Percentiles rank a stretch among this genome's conserved stretches.
These are phyloP conservation scores for Syngnathus rostellatus DNA, from an alignment of 2,797 vertebrate species.

Conservation along the genomic window DNA sequence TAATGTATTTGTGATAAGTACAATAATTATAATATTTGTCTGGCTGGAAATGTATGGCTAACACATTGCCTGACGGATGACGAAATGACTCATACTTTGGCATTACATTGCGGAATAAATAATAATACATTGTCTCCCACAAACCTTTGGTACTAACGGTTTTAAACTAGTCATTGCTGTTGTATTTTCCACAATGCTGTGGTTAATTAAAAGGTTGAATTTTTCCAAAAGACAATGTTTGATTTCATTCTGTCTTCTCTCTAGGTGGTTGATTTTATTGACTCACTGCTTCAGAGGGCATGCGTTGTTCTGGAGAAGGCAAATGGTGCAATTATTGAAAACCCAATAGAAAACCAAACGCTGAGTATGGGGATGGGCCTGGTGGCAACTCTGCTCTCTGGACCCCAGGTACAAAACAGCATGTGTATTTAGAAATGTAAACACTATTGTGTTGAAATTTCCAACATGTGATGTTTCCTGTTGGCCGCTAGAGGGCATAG, in stretches of 20 bases:
- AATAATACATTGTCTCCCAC: not conserved
- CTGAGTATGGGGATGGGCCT: slow-evolving; percentile 89
- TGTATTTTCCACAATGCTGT: not conserved
- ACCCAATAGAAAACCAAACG: slow-evolving; percentile 74
- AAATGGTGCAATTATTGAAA: slow-evolving; percentile 20
- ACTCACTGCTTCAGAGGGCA: slow-evolving; percentile 74
- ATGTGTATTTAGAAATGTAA: too few species aligned
- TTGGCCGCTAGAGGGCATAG: too few species aligned
- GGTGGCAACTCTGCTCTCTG: slow-evolving; percentile 79
- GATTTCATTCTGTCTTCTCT: not conserved
- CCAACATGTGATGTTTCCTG: too few species aligned
- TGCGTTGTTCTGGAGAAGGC: slow-evolving; percentile 56
- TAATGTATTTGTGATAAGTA: not conserved
- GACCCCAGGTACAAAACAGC: slow-evolving; percentile 71
- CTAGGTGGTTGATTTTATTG: slow-evolving; percentile 84
- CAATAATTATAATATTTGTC: not conserved
- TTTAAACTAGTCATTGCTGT: not conserved
- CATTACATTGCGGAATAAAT: slow-evolving; percentile 9
- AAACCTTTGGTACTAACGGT: not conserved
- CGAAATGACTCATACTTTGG: slow-evolving; percentile 13
- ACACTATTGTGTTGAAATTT: too few species aligned
- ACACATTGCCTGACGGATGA: slow-evolving; percentile 16
- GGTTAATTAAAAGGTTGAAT: not conserved
- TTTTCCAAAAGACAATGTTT: not conserved
- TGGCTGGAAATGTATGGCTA: not conserved